These are phyloP conservation scores for Cephalopachus bancanus DNA, from an alignment of 2,797 vertebrate genomes.

Conservation along the genomic window DNA sequence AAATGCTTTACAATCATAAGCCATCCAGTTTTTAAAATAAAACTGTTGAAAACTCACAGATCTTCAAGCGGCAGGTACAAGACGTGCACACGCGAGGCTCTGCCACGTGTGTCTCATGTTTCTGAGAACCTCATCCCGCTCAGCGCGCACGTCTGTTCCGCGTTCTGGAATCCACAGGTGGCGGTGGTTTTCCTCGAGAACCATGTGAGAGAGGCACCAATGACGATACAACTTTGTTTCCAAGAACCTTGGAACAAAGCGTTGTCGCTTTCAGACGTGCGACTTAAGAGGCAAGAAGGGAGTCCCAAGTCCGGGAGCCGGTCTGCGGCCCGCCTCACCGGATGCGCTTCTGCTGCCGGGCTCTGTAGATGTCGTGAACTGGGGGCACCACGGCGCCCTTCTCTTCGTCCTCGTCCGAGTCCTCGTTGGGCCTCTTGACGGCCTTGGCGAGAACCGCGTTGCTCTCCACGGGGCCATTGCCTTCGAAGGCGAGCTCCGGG, in stretches of 20 bases:
- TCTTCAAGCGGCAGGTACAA: conserved; percentile 87
- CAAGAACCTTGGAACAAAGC: conserved; percentile 88
- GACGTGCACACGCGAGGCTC: conserved; percentile 76
- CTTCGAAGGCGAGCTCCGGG: conserved; percentile 94
- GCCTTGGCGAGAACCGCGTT: conserved; percentile 93
- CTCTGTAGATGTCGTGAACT: conserved; percentile 98
- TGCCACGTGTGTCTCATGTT: conserved; percentile 84
- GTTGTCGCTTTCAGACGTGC: conserved; percentile 87
- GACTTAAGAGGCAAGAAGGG: conserved; percentile 86
- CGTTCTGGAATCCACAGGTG: conserved; percentile 85
- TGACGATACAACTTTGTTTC: conserved; percentile 89
- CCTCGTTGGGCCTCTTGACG: conserved; percentile 97
- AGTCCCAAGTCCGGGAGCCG: conserved; percentile 80
- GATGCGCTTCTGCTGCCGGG: conserved; percentile 98
- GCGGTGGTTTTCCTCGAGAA: conserved; percentile 84
- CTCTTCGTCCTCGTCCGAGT: conserved; percentile 98
- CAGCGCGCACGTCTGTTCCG: conserved; percentile 82
- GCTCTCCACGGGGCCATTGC: conserved; percentile 97
- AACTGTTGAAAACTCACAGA: conserved; percentile 89
- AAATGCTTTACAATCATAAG: conserved; percentile 91
- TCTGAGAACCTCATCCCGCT: conserved; percentile 84
- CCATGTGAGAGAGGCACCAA: conserved; percentile 89
- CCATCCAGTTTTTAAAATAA: conserved; percentile 93
- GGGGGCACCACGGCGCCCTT: conserved; percentile 98
- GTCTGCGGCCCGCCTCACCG: conserved; percentile 90